Evolutionary conservation across 64 coral and sea anemone species (phyloP).

Genomic region (Platygyra sinensis): DNA sequence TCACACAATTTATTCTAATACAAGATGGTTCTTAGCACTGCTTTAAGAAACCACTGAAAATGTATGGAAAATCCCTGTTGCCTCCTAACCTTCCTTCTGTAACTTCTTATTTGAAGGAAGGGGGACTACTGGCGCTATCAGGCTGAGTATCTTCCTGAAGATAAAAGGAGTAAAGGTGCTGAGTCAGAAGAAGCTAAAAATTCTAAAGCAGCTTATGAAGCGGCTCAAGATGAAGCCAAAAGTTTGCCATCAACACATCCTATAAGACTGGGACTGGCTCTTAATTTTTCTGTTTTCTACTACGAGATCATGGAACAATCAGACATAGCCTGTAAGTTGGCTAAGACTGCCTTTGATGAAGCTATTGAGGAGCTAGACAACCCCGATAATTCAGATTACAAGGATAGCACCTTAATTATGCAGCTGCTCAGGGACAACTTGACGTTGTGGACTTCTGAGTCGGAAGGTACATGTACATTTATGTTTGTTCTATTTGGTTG

Average conservation of each 20-base stretch:
- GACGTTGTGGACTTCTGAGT: slow-evolving; percentile 70
- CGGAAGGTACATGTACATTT: neutral
- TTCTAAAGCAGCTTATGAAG: slow-evolving; percentile 4
- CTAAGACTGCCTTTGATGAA: slow-evolving; percentile 64
- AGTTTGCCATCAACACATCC: slow-evolving; percentile 61
- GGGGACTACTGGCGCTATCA: slow-evolving; percentile 94
- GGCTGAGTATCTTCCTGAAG: slow-evolving; percentile 73
- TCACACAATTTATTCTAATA: no score
- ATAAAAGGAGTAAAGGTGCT: slow-evolving; percentile 14
- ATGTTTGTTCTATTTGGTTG: neutral
- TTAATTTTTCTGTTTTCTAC: slow-evolving; percentile 90
- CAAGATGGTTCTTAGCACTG: neutral
- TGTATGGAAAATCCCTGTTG: slow-evolving; percentile 7
- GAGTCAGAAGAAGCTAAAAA: neutral
- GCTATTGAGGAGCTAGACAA: slow-evolving; percentile 44
- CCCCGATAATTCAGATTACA: slow-evolving; percentile 44
- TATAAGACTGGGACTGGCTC: slow-evolving; percentile 73
- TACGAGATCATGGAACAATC: slow-evolving; percentile 76
- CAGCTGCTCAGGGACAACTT: slow-evolving; percentile 82
- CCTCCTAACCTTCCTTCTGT: slow-evolving; percentile 40
- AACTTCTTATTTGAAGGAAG: slow-evolving; percentile 74
- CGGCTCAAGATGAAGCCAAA: slow-evolving; percentile 45
- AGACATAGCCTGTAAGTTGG: slow-evolving; percentile 64
- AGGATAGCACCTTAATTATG: slow-evolving; percentile 82
- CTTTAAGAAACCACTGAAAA: neutral